Evolutionary conservation across 2,888 invertebrate genomes (phyloP), one percentile per base, ranked within the genome.

Genomic region (Phytoseiulus persimilis): DNA sequence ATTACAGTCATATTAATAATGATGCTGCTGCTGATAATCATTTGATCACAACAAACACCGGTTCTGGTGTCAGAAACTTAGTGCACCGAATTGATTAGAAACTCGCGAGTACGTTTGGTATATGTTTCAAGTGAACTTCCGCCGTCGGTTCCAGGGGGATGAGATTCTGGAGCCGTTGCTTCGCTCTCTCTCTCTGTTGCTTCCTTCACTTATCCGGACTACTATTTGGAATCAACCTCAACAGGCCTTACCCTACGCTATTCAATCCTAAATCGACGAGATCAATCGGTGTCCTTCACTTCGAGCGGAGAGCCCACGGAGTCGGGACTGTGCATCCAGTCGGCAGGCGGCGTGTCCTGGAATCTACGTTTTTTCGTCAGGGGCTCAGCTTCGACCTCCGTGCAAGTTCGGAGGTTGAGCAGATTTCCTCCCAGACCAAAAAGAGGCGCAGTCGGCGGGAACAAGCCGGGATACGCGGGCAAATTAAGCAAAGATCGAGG

Each of bases 301-400:
- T 87, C 87, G n/a, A 87, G 45, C 32, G 87, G 87, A n/a, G 87
- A 87, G 2, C 87, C 87, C 28, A 87, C 39, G 31, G 87, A 87
- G 45, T 87, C 87, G 87, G 87, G 87, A 87, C 87, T 87, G 45
- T 87, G 87, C 87, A 87, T 87, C 87, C 87, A 87, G 32, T 87
- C 87, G 6, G 39, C 87, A 23, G 87, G 87, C 45, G 87, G 45
- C 32, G 87, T 39, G 28, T 33, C 39, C 45, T 33, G 87, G 31
- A 87, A 87, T 39, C 87, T 33, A n/a, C 87, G 32, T 87, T 87
- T 87, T 32, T 87, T 87, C n/a, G 87, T 32, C 45, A 87, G 32
- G 39, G 87, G 87, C 87, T 87, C 87, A 31, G 87, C 87, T 45
- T 87, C 87, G 87, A 45, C 45, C 39, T 87, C 87, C 45, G 87